These are phyloP conservation scores for Aurelia aurita complex sp. Pacific DNA, from an alignment of 30 jellyfish, hydroid and myxozoan species.

Conservation along the genomic window DNA sequence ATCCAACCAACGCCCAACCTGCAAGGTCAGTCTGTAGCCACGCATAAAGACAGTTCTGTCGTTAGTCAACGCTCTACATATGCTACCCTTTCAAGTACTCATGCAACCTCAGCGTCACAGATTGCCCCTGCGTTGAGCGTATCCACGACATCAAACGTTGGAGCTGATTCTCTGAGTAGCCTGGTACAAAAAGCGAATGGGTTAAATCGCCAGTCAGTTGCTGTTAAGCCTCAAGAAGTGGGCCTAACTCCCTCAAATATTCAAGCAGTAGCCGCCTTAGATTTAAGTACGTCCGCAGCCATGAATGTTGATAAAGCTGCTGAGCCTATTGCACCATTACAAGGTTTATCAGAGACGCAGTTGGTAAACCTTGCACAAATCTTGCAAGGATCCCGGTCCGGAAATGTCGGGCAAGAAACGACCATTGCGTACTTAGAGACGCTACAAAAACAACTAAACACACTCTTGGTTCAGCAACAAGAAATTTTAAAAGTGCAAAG, in stretches of 20 bases:
- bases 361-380: conserved; percentile 74
- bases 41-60: conserved; percentile 12
- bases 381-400: conserved; percentile 70
- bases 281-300: not conserved
- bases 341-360: conserved; percentile 81
- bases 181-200: not conserved
- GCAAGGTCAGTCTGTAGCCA: conserved; percentile 4
- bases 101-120: not conserved
- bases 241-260: not conserved
- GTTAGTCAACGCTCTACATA: conserved; percentile 3
- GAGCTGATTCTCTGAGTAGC: not conserved
- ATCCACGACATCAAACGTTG: too few species aligned
- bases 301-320: conserved; percentile 9
- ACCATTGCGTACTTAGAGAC: conserved; percentile 85
- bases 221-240: not conserved
- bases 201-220: not conserved
- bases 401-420: conserved; percentile 75
- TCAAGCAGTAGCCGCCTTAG: conserved; percentile 9
- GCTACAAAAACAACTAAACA: conserved; percentile 88
- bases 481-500: conserved; percentile 54
- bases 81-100: conserved; percentile 5
- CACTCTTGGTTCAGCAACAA: conserved; percentile 65
- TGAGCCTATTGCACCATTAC: conserved; percentile 51
- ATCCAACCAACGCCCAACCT: not conserved
- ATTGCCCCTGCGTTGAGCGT: not conserved